phyloP scores from a whole-genome alignment of 2,888 invertebrate genomes.

The Drosophila greeni region DNA sequence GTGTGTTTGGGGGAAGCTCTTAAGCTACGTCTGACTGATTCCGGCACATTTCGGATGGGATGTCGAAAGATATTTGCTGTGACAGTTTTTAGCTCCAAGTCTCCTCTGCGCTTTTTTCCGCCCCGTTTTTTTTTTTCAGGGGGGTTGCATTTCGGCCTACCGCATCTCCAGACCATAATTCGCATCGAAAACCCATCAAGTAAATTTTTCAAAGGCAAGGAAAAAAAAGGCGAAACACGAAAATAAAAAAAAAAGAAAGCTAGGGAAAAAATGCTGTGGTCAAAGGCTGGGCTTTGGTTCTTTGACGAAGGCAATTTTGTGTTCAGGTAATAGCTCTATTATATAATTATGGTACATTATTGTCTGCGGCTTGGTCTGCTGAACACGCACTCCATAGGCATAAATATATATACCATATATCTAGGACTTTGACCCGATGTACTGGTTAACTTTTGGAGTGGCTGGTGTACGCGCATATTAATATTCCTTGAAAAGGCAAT shows the following conservation, averaged over 20 bases:
- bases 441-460: constrained; percentile 19
- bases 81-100: constrained; percentile 56
- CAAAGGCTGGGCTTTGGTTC: constrained; percentile 40
- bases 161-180: constrained; percentile 38
- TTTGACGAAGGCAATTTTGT: constrained; percentile 57
- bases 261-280: constrained; percentile 45
- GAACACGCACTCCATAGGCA: constrained; percentile 24
- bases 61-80: constrained; percentile 47
- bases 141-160: constrained; percentile 34
- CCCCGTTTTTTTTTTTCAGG: constrained; percentile 1
- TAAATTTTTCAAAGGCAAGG: constrained; percentile 38
- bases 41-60: constrained; percentile 45
- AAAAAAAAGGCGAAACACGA: constrained; percentile 5
- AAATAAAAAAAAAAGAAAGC: constrained; percentile 3
- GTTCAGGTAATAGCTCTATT: constrained; percentile 63
- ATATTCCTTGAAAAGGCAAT: constrained; percentile 62
- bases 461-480: constrained; percentile 9
- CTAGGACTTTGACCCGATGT: constrained; percentile 28
- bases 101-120: constrained; percentile 14
- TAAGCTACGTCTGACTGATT: constrained; percentile 55
- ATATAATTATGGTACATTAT: constrained; percentile 72
- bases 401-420: background rate
- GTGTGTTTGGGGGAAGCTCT: constrained; percentile 28
- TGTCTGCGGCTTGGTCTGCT: constrained; percentile 45
- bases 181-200: constrained; percentile 65